Percentiles rank a stretch among this genome's conserved stretches.
Evolutionary conservation across 2,797 vertebrate species (phyloP).

Genomic region (Nyctibius grandis): DNA sequence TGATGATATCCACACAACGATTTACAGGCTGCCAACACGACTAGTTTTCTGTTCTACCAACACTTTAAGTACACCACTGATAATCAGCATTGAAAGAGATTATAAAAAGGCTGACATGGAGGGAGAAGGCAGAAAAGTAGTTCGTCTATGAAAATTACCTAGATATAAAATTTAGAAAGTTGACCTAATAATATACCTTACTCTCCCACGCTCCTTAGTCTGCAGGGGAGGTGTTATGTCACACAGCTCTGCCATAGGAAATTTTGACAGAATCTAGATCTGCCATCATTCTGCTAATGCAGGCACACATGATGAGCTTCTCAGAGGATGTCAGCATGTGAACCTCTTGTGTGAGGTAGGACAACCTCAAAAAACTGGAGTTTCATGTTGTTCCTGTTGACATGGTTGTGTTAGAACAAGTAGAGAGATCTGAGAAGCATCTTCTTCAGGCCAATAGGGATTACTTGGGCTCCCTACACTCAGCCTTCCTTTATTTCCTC

Average conservation of each 20-base stretch:
- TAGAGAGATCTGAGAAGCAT: not conserved
- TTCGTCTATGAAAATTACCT: conserved; percentile 28
- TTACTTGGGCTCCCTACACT: not conserved
- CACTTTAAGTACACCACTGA: not conserved
- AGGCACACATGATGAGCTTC: not conserved
- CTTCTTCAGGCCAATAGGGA: not conserved
- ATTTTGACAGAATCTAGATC: not conserved
- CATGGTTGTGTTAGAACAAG: not conserved
- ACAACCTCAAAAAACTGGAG: not conserved
- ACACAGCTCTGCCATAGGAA: not conserved
- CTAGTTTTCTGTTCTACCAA: not conserved
- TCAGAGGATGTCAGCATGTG: not conserved
- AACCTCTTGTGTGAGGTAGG: not conserved
- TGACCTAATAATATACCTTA: not conserved
- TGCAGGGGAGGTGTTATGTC: not conserved
- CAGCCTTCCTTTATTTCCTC: not conserved
- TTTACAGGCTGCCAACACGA: not conserved
- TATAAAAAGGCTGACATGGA: not conserved
- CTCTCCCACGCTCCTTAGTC: not conserved
- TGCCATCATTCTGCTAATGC: not conserved
- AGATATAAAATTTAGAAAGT: not conserved
- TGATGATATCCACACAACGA: not conserved
- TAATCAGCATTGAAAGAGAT: not conserved
- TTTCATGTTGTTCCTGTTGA: not conserved
- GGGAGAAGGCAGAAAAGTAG: not conserved